phyloP scores from a whole-genome alignment of 2,797 vertebrate species.

The Chiroxiphia lanceolata region DNA sequence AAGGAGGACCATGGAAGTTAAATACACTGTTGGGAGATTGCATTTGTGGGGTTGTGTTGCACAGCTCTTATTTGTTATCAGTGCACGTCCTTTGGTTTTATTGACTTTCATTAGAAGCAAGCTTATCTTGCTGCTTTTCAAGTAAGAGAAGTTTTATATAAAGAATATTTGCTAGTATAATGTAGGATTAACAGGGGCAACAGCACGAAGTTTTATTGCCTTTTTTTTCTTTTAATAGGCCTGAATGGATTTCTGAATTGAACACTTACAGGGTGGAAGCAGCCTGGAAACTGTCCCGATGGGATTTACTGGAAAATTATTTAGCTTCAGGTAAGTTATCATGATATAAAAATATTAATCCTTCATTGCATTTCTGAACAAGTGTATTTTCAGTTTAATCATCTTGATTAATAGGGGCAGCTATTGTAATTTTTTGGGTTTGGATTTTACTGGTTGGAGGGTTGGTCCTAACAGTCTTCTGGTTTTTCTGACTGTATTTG shows the following conservation, averaged over 20 bases:
- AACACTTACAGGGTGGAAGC: constrained; percentile 97
- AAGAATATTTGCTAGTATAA: background rate
- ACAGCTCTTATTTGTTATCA: background rate
- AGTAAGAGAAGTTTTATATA: background rate
- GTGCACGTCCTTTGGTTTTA: background rate
- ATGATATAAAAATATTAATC: background rate
- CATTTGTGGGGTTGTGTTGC: background rate
- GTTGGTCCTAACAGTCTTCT: background rate
- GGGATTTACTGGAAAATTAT: constrained; percentile 95
- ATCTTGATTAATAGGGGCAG: background rate
- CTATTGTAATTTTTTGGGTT: background rate
- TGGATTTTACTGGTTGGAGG: background rate
- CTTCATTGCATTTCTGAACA: background rate
- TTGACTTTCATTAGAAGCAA: background rate
- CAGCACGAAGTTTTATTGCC: background rate
- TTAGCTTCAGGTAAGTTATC: constrained; percentile 84
- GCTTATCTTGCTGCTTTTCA: background rate
- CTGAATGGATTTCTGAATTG: constrained; percentile 93
- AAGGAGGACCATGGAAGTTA: background rate
- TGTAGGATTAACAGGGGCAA: background rate
- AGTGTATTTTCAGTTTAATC: background rate
- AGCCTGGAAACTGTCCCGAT: constrained; percentile 95
- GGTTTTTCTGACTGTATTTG: background rate
- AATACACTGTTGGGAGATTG: background rate
- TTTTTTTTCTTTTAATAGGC: constrained; percentile 70